Percentiles rank a stretch among this genome's conserved stretches.
Evolutionary conservation across 2,113 vertebrate genomes (phyloP).

Genomic region (Pampusana beccarii): DNA sequence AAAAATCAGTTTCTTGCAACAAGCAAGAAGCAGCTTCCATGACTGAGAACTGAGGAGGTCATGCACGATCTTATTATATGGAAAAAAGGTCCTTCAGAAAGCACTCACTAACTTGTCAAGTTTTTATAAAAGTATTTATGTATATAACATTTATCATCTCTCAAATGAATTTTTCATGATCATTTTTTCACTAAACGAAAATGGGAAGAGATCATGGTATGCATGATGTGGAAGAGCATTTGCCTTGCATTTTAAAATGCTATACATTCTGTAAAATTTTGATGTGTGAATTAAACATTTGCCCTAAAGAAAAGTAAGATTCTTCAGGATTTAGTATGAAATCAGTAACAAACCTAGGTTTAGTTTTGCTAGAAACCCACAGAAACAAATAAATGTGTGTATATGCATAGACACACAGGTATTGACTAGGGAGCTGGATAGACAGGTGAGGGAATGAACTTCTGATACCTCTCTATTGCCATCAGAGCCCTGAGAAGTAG

Average conservation of each 20-base stretch:
- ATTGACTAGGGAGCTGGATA: neutral
- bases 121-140: neutral
- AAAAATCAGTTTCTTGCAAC: neutral
- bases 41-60: neutral
- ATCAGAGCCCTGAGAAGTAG: neutral
- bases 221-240: neutral
- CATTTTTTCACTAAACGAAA: neutral
- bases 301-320: neutral
- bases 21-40: neutral
- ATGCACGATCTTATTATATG: neutral
- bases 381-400: neutral
- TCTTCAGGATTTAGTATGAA: neutral
- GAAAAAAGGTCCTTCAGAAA: neutral
- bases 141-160: neutral
- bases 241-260: neutral
- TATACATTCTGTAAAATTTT: neutral
- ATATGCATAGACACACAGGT: neutral
- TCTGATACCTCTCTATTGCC: neutral
- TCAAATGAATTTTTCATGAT: neutral
- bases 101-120: neutral
- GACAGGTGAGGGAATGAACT: neutral
- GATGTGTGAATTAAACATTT: neutral
- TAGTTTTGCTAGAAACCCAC: neutral
- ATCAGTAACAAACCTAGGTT: neutral
- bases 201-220: neutral